Evolutionary conservation across 1,140 invertebrate species (phyloP), one percentile per base, ranked within the genome.

Genomic region (Armadillidium nasatum): DNA sequence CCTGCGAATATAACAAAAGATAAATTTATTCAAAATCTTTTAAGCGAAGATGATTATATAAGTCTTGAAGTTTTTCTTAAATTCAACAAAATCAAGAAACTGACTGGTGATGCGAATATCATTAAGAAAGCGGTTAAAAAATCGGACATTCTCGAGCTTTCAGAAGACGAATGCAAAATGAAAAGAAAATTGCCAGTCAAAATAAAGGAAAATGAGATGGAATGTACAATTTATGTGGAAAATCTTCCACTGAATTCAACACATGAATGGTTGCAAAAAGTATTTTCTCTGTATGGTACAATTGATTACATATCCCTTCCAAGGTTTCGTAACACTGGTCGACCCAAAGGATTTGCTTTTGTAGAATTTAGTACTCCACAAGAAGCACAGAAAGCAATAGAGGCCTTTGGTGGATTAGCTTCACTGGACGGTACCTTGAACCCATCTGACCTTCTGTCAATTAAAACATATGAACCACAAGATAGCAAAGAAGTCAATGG

Each of bases 351-450:
- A 13, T 60, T 60, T 60, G 50, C 50, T 60, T 60, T 60, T 60
- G 7, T 60, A 60, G 2, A 60, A 60, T 60, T 4, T 60, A 13
- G 19, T 19, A 60, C 50, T 7, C 50, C 50, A 13, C 50, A 60
- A 7, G 50, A 60, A 60, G 50, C 50, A 1, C 50, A 60, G 19
- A 60, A 60, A 19, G 50, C 50, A 4, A 13, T 60, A 15, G 50
- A 60, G 19, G 50, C 50, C 50, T 60, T 60, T 60, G 50, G 50
- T 15, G 50, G 50, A 60, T 60, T 60, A 60, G 50, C 50, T 60
- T 60, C 50, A 2, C 19, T 60, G 50, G 50, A 60, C 7, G 50
- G 50, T 4, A 60, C 50, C 7, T 60, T 60, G 7, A 60, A 60
- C 19, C 50, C 50, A 15, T 13, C 50, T 60, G 50, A 60, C 11